phyloP scores from a whole-genome alignment of 2,113 vertebrate genomes.

The Dromiciops gliroides region DNA sequence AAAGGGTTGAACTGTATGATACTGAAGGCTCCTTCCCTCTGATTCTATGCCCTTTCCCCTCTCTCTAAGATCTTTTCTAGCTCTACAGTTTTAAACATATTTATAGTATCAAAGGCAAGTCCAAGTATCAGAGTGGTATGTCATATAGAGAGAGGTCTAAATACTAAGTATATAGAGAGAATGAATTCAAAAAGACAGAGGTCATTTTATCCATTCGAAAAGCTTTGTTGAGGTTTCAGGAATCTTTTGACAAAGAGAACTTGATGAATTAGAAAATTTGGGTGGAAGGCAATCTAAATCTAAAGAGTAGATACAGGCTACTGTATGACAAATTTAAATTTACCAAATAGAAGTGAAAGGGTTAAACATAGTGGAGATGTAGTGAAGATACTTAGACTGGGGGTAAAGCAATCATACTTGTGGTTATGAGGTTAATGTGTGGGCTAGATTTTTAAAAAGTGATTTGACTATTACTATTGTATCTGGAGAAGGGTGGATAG shows the following conservation, averaged over 20 bases:
- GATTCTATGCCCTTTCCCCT: neutral
- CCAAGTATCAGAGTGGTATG: neutral
- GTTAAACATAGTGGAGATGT: no score
- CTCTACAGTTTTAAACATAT: neutral
- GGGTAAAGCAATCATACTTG: no score
- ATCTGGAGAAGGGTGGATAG: neutral
- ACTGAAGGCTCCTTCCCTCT: neutral
- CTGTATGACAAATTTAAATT: no score
- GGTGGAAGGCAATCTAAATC: neutral
- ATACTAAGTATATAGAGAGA: neutral
- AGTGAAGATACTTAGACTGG: no score
- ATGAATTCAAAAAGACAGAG: neutral
- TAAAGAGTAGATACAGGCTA: no score
- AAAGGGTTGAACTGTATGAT: neutral
- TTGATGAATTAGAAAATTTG: neutral
- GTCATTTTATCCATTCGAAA: neutral
- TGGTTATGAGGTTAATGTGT: neutral
- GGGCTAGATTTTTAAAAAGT: neutral
- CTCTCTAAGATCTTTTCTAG: neutral
- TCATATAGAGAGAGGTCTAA: neutral
- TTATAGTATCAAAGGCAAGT: neutral
- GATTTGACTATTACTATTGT: neutral
- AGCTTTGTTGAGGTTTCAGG: neutral
- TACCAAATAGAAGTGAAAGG: no score
- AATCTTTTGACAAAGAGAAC: neutral